Percentiles rank a stretch among this genome's conserved stretches.
These are phyloP conservation scores for Dione juno DNA, from an alignment of 2,888 invertebrate genomes.

Conservation along the genomic window DNA sequence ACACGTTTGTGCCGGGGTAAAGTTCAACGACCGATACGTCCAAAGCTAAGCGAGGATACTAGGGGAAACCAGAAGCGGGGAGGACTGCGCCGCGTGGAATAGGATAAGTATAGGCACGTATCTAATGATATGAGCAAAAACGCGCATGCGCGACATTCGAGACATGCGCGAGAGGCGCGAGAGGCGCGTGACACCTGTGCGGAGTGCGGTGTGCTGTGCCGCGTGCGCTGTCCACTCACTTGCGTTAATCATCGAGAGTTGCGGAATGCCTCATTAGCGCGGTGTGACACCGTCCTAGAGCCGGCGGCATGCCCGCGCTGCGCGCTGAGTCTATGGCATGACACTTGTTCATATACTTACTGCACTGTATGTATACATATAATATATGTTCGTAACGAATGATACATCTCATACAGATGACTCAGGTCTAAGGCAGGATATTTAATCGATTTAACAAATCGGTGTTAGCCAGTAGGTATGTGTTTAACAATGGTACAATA, in stretches of 20 bases:
- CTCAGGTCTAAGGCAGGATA: background rate
- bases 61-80: conserved; percentile 22
- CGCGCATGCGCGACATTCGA: background rate
- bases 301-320: background rate
- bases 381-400: background rate
- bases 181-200: conserved; percentile 1
- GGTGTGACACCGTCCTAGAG: background rate
- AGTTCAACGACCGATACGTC: conserved; percentile 39
- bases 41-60: conserved; percentile 14
- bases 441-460: background rate
- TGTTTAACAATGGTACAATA: too few species aligned
- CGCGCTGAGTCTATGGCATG: background rate
- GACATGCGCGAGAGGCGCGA: conserved; percentile 8
- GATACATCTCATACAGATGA: background rate
- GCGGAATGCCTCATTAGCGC: conserved; percentile 35
- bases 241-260: background rate
- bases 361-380: background rate
- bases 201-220: background rate
- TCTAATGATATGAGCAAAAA: conserved; percentile 29
- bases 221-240: conserved; percentile 12
- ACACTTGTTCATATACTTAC: background rate
- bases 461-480: too few species aligned
- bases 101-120: conserved; percentile 6
- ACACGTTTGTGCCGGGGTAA: conserved; percentile 29
- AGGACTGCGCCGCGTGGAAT: background rate